These are phyloP conservation scores for Parasteatoda lunata DNA, from an alignment of 2,888 invertebrate genomes.

Conservation along the genomic window DNA sequence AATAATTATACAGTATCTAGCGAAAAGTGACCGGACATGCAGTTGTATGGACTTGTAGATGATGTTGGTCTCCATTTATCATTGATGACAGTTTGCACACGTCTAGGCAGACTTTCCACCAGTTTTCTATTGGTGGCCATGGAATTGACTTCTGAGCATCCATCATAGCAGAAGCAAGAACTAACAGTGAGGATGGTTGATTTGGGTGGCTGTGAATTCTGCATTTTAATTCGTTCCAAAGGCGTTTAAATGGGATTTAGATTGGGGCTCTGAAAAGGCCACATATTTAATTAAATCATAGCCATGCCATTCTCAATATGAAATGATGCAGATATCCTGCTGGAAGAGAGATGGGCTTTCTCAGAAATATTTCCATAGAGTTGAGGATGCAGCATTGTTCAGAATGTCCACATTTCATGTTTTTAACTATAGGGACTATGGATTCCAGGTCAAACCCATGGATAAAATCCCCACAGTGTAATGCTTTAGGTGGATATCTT, in stretches of 20 bases:
- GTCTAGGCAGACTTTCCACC: neutral
- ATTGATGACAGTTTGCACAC: neutral
- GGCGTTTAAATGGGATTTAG: neutral
- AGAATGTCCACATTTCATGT: neutral
- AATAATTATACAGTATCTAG: no score
- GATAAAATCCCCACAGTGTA: no score
- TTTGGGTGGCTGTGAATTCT: neutral
- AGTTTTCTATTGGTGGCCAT: neutral
- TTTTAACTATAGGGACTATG: neutral
- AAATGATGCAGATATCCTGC: neutral
- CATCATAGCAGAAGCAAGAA: neutral
- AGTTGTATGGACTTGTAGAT: neutral
- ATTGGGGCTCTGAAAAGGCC: neutral
- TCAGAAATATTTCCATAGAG: neutral
- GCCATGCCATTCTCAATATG: neutral
- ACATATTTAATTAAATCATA: neutral
- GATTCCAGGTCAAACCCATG: neutral
- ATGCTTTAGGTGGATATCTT: no score
- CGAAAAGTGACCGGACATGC: no score
- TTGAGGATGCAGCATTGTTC: neutral
- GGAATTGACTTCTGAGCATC: neutral
- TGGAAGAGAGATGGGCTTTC: neutral
- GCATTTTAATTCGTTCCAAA: neutral
- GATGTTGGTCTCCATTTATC: neutral
- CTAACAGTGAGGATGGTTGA: neutral